Base-by-base conservation (phyloP, 2,888 invertebrate species). In the Chrysolina haemoptera region DNA sequence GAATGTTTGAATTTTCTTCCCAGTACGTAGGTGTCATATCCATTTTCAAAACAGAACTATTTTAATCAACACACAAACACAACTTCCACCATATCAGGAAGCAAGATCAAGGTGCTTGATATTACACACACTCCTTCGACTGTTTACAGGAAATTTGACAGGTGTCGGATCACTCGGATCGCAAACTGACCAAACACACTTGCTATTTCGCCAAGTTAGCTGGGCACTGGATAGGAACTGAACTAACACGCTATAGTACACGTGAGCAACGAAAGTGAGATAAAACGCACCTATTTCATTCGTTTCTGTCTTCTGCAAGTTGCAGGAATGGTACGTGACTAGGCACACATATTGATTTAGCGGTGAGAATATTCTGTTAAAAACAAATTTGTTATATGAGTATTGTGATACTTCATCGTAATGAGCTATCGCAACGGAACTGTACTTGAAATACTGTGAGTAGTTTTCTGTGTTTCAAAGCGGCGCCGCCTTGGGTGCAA, bases 1-100 rank as follows among this genome's bases (percentile, higher is more conserved):
- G 90, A 84, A 87, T 88, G 86, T 83, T 87, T 73, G 89, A 87
- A 83, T 86, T 89, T 79, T 90, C 90, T 83, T 90, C 90, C 90
- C 90, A 90, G 83, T 88, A 90, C 59, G 79, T 87, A 83, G 89
- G 90, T 77, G 89, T 88, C 82, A 87, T 87, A 81, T 87, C 86
- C 86, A 87, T 87, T 75, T 79, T 81, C 66, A 62, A 53, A 68
- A 66, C 18, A 6, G 22, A 64, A 64, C 46, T 27, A 50, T 48
- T 16, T 35, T 63, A 14, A 55, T 59, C 53, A 41, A 46, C 62
- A 20, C 70, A 22, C 59, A 35, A 59, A 62, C 70, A 67, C 70
- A 40, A 50, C n/a, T 62, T 20, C 20, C 66, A 70, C 63, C 62
- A 62, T 67, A 65, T 27, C 14, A 71, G 40, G 50, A 59, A 62